Percentiles rank a stretch among this genome's conserved stretches.
Evolutionary conservation across 2,113 vertebrate genomes (phyloP).

Genomic region (Procavia capensis): DNA sequence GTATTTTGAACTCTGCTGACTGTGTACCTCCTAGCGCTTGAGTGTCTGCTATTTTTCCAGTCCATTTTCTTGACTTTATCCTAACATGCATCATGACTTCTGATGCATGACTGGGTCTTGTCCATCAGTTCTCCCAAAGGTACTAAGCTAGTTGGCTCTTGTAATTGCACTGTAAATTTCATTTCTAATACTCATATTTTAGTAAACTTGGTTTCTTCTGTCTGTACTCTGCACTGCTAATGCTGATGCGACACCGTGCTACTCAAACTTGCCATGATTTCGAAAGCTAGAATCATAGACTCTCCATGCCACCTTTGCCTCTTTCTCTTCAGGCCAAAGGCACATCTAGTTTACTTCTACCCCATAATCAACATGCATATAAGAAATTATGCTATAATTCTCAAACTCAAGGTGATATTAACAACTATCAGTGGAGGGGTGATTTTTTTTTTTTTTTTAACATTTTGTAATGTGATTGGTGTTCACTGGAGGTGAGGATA

Average conservation of each 20-base stretch:
- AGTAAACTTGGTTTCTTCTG: background rate
- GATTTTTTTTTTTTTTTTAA: slow-evolving; percentile 12
- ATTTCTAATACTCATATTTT: background rate
- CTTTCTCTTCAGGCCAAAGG: background rate
- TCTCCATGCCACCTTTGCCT: background rate
- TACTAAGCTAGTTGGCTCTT: background rate
- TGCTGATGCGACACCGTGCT: background rate
- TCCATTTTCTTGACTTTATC: background rate
- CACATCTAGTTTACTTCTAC: background rate
- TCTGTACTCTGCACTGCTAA: background rate
- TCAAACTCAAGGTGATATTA: background rate
- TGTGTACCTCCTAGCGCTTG: background rate
- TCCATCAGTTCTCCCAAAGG: background rate
- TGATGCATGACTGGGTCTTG: background rate
- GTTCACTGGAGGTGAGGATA: too few relatives aligned
- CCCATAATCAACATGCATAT: background rate
- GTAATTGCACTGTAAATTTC: background rate
- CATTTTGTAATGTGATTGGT: background rate
- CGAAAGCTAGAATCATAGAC: background rate
- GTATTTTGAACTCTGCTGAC: background rate
- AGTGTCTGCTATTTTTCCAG: background rate
- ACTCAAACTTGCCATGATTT: background rate
- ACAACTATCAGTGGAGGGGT: background rate
- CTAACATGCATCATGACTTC: background rate
- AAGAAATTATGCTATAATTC: background rate